Evolutionary conservation across 2,113 vertebrate species (phyloP), one percentile per base, ranked within the genome.

Genomic region (Apteryx owenii): DNA sequence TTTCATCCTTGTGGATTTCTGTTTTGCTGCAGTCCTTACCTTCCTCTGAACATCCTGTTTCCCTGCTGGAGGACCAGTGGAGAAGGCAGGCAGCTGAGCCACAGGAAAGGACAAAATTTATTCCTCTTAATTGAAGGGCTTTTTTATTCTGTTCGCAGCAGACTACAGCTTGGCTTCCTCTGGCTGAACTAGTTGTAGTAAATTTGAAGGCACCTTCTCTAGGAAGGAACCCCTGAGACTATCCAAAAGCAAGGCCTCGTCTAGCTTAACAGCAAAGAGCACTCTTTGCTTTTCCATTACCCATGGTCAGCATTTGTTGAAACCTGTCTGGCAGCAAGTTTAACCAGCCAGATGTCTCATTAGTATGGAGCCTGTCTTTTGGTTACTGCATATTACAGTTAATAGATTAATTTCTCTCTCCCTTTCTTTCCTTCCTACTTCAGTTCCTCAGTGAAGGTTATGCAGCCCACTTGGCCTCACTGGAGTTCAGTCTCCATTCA

Each of bases 391-490:
- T 58, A 58, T 58, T 58, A 60, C 29, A 60, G 19, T 60, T 60
- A 33, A 60, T 33, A 33, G 31, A 73, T 26, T 83, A 36, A 73
- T 65, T 75, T 87, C 29, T 86, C 61, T 76, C 16, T 81, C 64
- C 21, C 28, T 76, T 82, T 94, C 65, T 92, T 89, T 81, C 71
- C 48, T 69, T 88, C 80, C 69, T 69, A 1, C 91, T 91, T 40
- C 96, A 99, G 99, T 99, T 99, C 96, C 98, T 99, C 97, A 99
- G 99, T 26, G 99, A 99, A 80, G 99, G 99, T 95, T 99, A 99
- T 3, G 99, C 99, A 1, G 98, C 98, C 0, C 99, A 99, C 97
- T 98, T 99, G 95, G 99, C 99, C 17, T 98, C 98, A 0, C 98
- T 99, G 97, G 99, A 99, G 96, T 99, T 99, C 94, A 98, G 98